Percentiles rank a stretch among this genome's conserved stretches.
phyloP scores from a whole-genome alignment of 2,888 invertebrate genomes.

The Chironomus tentans region DNA sequence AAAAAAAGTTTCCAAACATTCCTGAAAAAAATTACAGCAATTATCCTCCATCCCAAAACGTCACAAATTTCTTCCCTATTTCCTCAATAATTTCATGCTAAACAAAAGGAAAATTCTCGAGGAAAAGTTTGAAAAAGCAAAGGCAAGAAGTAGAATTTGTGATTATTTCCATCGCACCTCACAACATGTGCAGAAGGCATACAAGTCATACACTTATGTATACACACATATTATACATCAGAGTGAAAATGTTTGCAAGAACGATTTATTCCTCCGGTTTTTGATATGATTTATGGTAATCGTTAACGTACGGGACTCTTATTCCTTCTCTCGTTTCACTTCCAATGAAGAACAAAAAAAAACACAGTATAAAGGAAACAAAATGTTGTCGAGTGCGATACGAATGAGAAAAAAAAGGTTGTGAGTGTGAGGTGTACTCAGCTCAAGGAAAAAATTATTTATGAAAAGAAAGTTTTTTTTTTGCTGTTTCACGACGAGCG shows the following conservation, averaged over 20 bases:
- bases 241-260: neutral
- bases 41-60: neutral
- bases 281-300: conserved; percentile 24
- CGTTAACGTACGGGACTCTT: conserved; percentile 13
- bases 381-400: too few relatives aligned
- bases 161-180: conserved; percentile 1
- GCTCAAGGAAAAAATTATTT: too few relatives aligned
- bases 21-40: neutral
- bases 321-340: neutral
- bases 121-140: neutral
- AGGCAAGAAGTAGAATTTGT: neutral
- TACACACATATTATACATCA: neutral
- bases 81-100: neutral
- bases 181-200: neutral
- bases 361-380: neutral
- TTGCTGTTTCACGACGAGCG: neutral
- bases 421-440: neutral
- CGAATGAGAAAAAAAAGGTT: neutral
- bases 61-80: neutral
- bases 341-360: neutral
- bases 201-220: too few relatives aligned
- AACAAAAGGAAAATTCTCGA: neutral
- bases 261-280: conserved; percentile 15
- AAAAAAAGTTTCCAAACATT: too few relatives aligned
- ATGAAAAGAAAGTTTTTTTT: too few relatives aligned